A percentile compares a stretch with the other conserved stretches of the same genome.
Conservation (phyloP, 1,140 invertebrate species). For the Bacillus rossius region DNA sequence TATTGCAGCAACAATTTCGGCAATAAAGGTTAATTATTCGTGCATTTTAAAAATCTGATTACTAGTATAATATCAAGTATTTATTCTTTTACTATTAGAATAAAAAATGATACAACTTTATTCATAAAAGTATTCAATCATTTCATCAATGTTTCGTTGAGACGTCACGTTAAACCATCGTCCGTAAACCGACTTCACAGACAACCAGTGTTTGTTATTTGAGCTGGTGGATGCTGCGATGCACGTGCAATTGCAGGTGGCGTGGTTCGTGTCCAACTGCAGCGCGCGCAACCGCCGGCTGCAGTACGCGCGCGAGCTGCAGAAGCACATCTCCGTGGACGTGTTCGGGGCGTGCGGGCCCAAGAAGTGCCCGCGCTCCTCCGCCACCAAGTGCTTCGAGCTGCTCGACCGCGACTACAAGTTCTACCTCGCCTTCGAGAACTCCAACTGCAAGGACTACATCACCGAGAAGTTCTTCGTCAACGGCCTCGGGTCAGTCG, state of each 20-base stretch:
- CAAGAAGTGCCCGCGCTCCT: conserved; percentile 73
- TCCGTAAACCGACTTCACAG: too few species aligned
- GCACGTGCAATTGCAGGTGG: conserved; percentile 58
- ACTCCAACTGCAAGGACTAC: conserved; percentile 94
- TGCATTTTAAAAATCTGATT: too few species aligned
- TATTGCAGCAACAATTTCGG: too few species aligned
- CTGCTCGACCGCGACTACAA: conserved; percentile 94
- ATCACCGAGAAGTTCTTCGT: conserved; percentile 97
- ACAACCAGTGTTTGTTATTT: too few species aligned
- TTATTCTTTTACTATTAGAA: too few species aligned
- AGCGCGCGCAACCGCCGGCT: conserved; percentile 80
- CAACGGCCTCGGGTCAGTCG: conserved; percentile 75
- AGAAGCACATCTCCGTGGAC: conserved; percentile 83
- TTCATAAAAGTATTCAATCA: too few species aligned
- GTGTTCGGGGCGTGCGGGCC: conserved; percentile 90
- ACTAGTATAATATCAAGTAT: too few species aligned
- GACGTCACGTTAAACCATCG: too few species aligned
- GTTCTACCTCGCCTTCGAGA: conserved; percentile 97
- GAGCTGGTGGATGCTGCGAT: too few species aligned
- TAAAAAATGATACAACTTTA: too few species aligned
- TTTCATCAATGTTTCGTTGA: too few species aligned
- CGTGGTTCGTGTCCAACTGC: conserved; percentile 98
- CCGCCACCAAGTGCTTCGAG: conserved; percentile 77
- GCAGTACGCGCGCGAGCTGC: conserved; percentile 80
- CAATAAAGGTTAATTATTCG: too few species aligned